phyloP scores from a whole-genome alignment of 1,140 invertebrate species.

The Yoshiicerus persimilis region DNA sequence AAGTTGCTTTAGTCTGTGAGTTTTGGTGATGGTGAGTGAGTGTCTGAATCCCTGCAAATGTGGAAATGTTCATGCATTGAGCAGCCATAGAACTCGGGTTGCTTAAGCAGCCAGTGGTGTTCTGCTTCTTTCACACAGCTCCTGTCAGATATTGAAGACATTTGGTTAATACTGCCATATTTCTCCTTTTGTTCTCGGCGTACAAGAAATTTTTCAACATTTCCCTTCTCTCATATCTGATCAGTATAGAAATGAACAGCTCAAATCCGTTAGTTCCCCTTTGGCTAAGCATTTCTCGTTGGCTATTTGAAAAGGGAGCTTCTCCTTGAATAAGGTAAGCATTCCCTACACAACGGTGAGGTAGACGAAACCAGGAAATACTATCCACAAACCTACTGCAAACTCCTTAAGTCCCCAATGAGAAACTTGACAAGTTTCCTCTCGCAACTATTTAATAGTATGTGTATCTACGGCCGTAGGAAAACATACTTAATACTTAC shows the following conservation, averaged over 20 bases:
- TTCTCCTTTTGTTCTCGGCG: conserved; percentile 39
- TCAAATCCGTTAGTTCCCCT: background rate
- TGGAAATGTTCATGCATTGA: background rate
- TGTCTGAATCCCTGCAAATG: background rate
- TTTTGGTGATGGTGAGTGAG: too few species aligned
- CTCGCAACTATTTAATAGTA: background rate
- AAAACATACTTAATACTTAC: background rate
- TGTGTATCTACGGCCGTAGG: too few species aligned
- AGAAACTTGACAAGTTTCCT: background rate
- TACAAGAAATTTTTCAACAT: conserved; percentile 42
- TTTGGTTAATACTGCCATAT: conserved; percentile 45
- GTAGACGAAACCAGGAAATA: background rate
- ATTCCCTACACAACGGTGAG: background rate
- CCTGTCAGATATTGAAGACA: conserved; percentile 44
- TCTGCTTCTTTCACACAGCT: conserved; percentile 30
- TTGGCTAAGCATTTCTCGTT: background rate
- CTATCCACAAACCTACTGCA: background rate
- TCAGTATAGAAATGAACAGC: background rate
- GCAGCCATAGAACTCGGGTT: background rate
- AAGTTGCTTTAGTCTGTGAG: too few species aligned
- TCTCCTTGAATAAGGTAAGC: background rate
- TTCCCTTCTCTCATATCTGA: conserved; percentile 35
- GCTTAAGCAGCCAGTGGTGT: too few species aligned
- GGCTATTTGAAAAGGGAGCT: background rate
- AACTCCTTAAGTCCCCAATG: background rate